phyloP scores from a whole-genome alignment of 2,797 vertebrate genomes.

The Fundulus diaphanus region DNA sequence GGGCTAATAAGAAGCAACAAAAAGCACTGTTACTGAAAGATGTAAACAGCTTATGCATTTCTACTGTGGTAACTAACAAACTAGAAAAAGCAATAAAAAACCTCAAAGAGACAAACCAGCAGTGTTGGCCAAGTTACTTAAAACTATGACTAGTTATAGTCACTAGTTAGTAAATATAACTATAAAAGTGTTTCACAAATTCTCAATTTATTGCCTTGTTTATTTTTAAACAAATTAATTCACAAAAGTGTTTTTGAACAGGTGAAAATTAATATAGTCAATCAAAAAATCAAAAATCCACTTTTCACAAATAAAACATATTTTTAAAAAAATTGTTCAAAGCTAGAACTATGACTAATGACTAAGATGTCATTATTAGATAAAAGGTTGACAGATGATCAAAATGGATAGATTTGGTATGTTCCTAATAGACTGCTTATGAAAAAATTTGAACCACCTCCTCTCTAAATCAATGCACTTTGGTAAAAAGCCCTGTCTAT shows the following conservation, averaged over 20 bases:
- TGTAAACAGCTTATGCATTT: neutral
- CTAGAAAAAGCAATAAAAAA: neutral
- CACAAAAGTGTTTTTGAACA: neutral
- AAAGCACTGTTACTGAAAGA: neutral
- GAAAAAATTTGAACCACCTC: neutral
- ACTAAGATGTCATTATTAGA: constrained; percentile 1
- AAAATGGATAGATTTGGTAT: constrained; percentile 5
- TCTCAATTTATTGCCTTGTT: too few species aligned
- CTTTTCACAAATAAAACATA: neutral
- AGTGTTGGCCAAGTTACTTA: too few species aligned
- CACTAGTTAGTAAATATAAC: too few species aligned
- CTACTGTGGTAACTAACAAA: neutral
- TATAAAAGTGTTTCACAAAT: too few species aligned
- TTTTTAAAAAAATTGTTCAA: neutral
- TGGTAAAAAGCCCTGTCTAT: constrained; percentile 17
- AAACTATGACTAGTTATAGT: too few species aligned
- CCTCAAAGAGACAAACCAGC: neutral
- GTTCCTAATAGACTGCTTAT: neutral
- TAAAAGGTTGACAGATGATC: constrained; percentile 11
- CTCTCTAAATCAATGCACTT: constrained; percentile 27
- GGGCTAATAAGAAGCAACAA: neutral
- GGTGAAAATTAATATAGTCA: neutral
- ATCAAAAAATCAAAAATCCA: neutral
- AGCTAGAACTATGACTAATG: neutral
- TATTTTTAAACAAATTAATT: too few species aligned